Percentiles rank a stretch among this genome's conserved stretches.
Evolutionary conservation across 2,888 invertebrate genomes (phyloP).

Genomic region (Hypena proboscidalis): DNA sequence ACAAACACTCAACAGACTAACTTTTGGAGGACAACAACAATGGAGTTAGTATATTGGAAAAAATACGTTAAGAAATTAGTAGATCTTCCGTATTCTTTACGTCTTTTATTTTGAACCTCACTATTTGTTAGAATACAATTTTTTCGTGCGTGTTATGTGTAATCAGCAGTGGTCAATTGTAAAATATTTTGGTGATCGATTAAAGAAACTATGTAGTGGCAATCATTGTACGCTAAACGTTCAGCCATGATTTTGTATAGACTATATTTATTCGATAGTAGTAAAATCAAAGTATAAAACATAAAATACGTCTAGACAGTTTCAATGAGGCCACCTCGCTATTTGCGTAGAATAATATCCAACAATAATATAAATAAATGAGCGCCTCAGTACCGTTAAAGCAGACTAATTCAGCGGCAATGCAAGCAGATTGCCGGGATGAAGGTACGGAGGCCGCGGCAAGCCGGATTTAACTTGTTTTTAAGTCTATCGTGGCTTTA

Average conservation of each 20-base stretch:
- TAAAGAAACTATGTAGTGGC: too few species aligned
- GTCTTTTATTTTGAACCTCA: too few species aligned
- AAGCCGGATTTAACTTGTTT: constrained; percentile 82
- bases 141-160: too few species aligned
- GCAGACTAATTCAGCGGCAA: constrained; percentile 69
- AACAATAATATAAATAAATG: constrained; percentile 37
- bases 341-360: constrained; percentile 21
- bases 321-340: background rate
- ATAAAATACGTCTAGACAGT: constrained; percentile 4
- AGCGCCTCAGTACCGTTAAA: constrained; percentile 51
- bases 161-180: too few species aligned
- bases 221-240: too few species aligned
- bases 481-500: constrained; percentile 82
- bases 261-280: too few species aligned
- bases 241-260: too few species aligned
- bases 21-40: constrained; percentile 47
- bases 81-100: constrained; percentile 12
- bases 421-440: constrained; percentile 70
- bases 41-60: constrained; percentile 46
- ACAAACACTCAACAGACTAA: constrained; percentile 53
- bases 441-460: constrained; percentile 67
- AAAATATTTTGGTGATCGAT: too few species aligned
- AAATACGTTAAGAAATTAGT: constrained; percentile 35
- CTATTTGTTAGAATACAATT: too few species aligned
- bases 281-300: too few species aligned